phyloP scores from a whole-genome alignment of 2,113 vertebrate species.

The Pleuronectes platessa region DNA sequence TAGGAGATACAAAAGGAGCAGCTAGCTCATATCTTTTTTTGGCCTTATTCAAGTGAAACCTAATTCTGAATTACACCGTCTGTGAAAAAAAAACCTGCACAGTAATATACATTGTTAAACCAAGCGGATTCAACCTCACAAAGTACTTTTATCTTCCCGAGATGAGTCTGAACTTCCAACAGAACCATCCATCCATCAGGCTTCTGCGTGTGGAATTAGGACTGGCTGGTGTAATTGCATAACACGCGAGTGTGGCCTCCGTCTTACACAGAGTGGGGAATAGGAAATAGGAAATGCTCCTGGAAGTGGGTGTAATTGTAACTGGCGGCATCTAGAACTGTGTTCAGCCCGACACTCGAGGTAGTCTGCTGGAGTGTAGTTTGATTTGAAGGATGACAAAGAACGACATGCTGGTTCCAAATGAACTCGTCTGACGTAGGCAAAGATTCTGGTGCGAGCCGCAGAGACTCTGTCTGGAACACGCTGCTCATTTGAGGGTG shows the following conservation, averaged over 20 bases:
- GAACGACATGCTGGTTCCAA: constrained; percentile 59
- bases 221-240: constrained; percentile 74
- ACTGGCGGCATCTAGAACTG: constrained; percentile 68
- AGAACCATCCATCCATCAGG: constrained; percentile 63
- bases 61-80: constrained; percentile 13
- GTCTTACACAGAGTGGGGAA: constrained; percentile 73
- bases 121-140: background rate
- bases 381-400: constrained; percentile 61
- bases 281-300: constrained; percentile 75
- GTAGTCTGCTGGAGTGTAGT: constrained; percentile 61
- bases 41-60: constrained; percentile 12
- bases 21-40: constrained; percentile 1
- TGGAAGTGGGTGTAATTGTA: constrained; percentile 76
- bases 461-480: constrained; percentile 54
- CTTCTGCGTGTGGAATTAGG: constrained; percentile 61
- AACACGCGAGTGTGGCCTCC: constrained; percentile 68
- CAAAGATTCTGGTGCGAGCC: constrained; percentile 44
- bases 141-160: constrained; percentile 18
- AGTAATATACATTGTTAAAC: background rate
- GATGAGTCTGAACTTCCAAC: constrained; percentile 41
- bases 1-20: constrained; percentile 27
- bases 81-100: background rate
- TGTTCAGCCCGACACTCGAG: constrained; percentile 60
- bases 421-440: constrained; percentile 62
- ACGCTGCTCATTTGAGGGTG: constrained; percentile 63